Evolutionary conservation across 2,113 vertebrate species (phyloP).

Genomic region (Uria aalge): DNA sequence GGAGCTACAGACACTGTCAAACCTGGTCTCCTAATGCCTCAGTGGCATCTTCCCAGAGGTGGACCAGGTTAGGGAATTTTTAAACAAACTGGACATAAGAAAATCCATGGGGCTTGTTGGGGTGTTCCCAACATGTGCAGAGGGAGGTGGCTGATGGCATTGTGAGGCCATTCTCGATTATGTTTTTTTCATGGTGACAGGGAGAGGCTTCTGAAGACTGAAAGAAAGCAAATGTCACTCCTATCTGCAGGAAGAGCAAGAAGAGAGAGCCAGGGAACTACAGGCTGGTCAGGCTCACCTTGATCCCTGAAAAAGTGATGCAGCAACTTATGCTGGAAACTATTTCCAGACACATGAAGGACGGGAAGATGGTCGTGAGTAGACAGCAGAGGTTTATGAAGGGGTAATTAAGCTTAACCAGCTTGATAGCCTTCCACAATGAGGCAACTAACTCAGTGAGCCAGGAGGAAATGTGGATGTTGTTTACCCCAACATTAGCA

Average conservation of each 20-base stretch:
- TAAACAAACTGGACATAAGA: rapidly evolving
- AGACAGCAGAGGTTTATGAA: not conserved
- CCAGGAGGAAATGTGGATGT: not conserved
- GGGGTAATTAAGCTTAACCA: not conserved
- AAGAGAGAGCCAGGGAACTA: not conserved
- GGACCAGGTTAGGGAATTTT: not conserved
- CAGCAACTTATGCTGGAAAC: not conserved
- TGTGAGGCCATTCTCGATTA: not conserved
- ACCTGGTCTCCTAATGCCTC: not conserved
- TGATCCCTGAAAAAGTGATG: not conserved
- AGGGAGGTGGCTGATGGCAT: not conserved
- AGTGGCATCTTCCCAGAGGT: not conserved
- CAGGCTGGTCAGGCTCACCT: not conserved
- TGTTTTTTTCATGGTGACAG: not conserved
- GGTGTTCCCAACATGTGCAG: not conserved
- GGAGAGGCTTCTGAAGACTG: not conserved
- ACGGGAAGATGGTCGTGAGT: not conserved
- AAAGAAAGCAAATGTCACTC: not conserved
- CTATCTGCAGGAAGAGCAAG: not conserved
- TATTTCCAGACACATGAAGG: not conserved
- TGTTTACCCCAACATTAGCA: not conserved
- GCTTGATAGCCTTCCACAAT: not conserved
- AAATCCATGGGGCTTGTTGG: not conserved
- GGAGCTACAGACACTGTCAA: not conserved
- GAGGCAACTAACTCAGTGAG: not conserved